These are phyloP conservation scores for Metellina segmentata DNA, from an alignment of 2,888 invertebrate genomes.

Conservation along the genomic window DNA sequence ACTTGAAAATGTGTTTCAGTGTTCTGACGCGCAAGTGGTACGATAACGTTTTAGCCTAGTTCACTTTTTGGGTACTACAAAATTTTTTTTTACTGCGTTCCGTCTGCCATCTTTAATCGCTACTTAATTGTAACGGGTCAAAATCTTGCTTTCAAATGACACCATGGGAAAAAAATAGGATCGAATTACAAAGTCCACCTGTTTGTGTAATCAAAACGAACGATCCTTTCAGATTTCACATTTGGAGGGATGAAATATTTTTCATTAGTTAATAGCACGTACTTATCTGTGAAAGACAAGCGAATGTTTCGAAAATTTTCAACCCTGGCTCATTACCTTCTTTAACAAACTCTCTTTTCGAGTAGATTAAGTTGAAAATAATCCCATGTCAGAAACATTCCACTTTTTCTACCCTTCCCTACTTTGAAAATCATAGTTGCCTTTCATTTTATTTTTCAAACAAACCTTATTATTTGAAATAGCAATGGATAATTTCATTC, in stretches of 20 bases:
- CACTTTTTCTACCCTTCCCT: slow-evolving; percentile 16
- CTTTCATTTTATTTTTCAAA: slow-evolving; percentile 15
- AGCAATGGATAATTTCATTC: slow-evolving; percentile 11
- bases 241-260: background rate
- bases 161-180: too few species aligned
- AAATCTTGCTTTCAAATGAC: too few species aligned
- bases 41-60: too few species aligned
- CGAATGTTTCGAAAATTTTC: slow-evolving; percentile 13
- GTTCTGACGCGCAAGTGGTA: too few species aligned
- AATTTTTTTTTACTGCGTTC: too few species aligned
- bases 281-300: slow-evolving; percentile 40
- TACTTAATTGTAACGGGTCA: too few species aligned
- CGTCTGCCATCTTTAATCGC: too few species aligned
- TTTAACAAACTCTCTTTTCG: slow-evolving; percentile 46
- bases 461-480: slow-evolving; percentile 29
- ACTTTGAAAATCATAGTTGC: slow-evolving; percentile 10
- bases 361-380: slow-evolving; percentile 65
- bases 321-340: slow-evolving; percentile 61
- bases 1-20: too few species aligned
- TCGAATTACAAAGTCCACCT: background rate
- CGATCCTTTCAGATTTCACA: slow-evolving; percentile 4
- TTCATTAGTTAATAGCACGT: slow-evolving; percentile 25
- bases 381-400: slow-evolving; percentile 58
- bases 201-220: background rate
- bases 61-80: too few species aligned